A percentile compares a stretch with the other conserved stretches of the same genome.
Conservation (phyloP, 2,113 vertebrate genomes). For the Bothrops jararaca region DNA sequence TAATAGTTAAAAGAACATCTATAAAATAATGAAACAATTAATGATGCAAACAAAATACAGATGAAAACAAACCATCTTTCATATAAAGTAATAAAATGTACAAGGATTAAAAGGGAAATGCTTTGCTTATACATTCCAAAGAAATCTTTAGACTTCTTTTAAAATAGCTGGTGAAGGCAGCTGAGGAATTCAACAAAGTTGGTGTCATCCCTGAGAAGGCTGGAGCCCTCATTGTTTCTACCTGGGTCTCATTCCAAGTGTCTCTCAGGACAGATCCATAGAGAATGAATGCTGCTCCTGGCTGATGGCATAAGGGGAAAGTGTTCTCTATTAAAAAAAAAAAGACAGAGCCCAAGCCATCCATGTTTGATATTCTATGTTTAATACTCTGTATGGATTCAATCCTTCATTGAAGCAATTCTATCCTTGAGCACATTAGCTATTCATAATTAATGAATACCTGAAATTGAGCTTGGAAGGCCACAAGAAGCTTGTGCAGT, state of each 20-base stretch:
- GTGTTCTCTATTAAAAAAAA: neutral
- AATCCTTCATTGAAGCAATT: neutral
- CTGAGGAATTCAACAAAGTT: neutral
- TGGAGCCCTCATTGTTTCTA: neutral
- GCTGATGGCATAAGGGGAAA: neutral
- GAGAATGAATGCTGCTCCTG: neutral
- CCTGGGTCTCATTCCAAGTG: neutral
- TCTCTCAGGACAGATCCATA: neutral
- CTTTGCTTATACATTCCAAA: neutral
- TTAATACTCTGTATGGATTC: neutral
- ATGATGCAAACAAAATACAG: neutral
- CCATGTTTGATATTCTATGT: neutral
- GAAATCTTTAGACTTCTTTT: neutral
- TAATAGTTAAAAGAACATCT: neutral
- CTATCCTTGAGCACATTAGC: neutral
- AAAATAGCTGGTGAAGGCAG: neutral
- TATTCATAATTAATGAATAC: neutral
- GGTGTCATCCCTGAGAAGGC: neutral
- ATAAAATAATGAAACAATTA: neutral
- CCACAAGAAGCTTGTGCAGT: neutral
- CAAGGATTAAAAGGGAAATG: neutral
- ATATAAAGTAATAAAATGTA: neutral
- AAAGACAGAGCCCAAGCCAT: neutral
- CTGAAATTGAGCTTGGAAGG: neutral
- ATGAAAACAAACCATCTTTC: neutral